Percentiles rank a stretch among this genome's conserved stretches.
phyloP scores from a whole-genome alignment of 2,113 vertebrate genomes.

The Puffinus mauretanicus region DNA sequence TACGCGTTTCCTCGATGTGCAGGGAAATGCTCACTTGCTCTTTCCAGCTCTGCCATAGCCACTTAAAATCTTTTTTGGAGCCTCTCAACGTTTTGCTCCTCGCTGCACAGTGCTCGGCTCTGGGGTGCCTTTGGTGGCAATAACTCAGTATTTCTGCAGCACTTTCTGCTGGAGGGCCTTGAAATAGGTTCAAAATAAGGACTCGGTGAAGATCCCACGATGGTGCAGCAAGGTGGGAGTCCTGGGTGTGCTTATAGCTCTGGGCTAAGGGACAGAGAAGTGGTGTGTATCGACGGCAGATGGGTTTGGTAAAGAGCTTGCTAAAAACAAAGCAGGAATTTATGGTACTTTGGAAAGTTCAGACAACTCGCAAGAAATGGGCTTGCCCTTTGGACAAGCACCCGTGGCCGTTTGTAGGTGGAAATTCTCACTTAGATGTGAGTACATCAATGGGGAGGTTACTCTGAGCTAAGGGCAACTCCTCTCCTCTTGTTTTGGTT shows the following conservation, averaged over 20 bases:
- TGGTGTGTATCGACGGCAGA: background rate
- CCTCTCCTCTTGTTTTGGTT: background rate
- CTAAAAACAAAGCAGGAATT: background rate
- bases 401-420: fast-evolving
- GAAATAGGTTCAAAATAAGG: background rate
- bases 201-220: background rate
- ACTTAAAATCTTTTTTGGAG: background rate
- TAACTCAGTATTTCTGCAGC: background rate
- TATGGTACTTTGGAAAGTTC: background rate
- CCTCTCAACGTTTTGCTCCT: background rate
- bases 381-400: fast-evolving
- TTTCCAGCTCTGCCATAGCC: background rate
- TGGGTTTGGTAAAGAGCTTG: background rate
- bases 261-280: background rate
- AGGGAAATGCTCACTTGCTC: background rate
- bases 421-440: background rate
- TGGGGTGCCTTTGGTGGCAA: background rate
- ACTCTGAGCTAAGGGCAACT: background rate
- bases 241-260: background rate
- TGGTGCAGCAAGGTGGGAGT: background rate
- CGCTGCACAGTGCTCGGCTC: fast-evolving
- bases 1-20: fast-evolving
- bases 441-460: background rate
- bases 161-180: background rate
- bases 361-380: background rate